Base-by-base conservation (phyloP, 2,888 invertebrate species). In the Osedax fenrisi region DNA sequence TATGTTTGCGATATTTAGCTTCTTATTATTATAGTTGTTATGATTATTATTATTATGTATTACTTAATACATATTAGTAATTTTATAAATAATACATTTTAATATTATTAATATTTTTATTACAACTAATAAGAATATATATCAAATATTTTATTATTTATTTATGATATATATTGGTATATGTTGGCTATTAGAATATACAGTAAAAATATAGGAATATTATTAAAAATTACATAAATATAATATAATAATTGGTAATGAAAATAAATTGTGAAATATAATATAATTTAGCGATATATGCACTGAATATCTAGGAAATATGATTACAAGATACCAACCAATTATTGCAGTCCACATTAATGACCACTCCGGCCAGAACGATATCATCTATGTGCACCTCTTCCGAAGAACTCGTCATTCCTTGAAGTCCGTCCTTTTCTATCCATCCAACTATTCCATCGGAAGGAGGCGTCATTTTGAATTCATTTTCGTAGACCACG, bases 271-370 rank as follows among this genome's bases (percentile, higher is more conserved):
- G 17, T 41, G 17, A 41, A 41, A 41, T 41, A 41, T 41, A 5
- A 41, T 41, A 41, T 41, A 10, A 41, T 41, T 41, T 41, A 10
- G 41, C 10, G 17, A 17, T 41, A 41, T 41, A 41, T 41, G 17
- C 17, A 41, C 5, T 41, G 41, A 41, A 5, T 17, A 41, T 41
- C 5, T 5, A 10, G 17, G 17, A 17, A 41, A 41, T 17, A 10
- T 10, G 17, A 41, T 10, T 41, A 10, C 41, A 17, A 10, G 17
- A 41, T 41, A 68, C 68, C 10, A 17, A 68, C 68, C 68, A 68
- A n/a, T 68, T 68, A 23, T 68, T 68, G 26, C 68, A 68, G 17
- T 68, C 27, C 25, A 68, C 68, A 13, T 26, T n/a, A 26, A 68
- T 26, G 26, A 68, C 68, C 10, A 68, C 68, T 22, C 2, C 27